Evolutionary conservation across 2,888 invertebrate species (phyloP).

Genomic region (Sminthurides aquaticus): DNA sequence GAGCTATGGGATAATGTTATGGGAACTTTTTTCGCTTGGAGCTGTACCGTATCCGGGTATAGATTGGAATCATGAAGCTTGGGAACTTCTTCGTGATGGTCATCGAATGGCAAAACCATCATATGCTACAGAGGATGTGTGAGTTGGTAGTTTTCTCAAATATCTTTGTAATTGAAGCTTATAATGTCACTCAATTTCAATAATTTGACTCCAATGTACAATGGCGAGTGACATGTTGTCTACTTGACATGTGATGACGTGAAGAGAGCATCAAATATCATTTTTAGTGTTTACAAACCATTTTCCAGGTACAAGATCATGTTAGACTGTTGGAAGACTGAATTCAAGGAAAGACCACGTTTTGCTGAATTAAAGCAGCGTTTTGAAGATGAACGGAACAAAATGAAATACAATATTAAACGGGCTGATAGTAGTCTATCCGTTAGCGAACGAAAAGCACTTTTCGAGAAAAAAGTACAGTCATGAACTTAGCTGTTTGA

Average conservation of each 20-base stretch:
- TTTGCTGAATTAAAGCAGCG: background rate
- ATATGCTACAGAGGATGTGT: slow-evolving; percentile 4
- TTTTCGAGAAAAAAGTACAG: too few relatives aligned
- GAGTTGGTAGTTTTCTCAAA: background rate
- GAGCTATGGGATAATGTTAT: slow-evolving; percentile 18
- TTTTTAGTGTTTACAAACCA: too few relatives aligned
- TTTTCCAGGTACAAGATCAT: background rate
- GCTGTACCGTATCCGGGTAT: slow-evolving; percentile 18
- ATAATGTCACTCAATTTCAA: too few relatives aligned
- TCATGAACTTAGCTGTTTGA: too few relatives aligned
- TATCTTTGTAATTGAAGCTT: background rate
- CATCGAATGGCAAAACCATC: slow-evolving; percentile 18
- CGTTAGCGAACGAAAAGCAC: too few relatives aligned
- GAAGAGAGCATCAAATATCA: too few relatives aligned
- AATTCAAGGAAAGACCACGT: background rate
- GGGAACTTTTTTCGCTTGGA: slow-evolving; percentile 22
- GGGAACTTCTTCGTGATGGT: slow-evolving; percentile 11
- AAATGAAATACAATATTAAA: too few relatives aligned
- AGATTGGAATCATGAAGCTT: slow-evolving; percentile 22
- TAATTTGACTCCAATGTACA: too few relatives aligned
- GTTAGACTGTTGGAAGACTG: background rate
- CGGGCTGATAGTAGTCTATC: too few relatives aligned
- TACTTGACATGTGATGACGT: background rate
- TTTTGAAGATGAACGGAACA: background rate
- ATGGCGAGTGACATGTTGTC: too few relatives aligned